Evolutionary conservation across 2,888 invertebrate species (phyloP), one percentile per base, ranked within the genome.

Genomic region (Coelinius sp.): DNA sequence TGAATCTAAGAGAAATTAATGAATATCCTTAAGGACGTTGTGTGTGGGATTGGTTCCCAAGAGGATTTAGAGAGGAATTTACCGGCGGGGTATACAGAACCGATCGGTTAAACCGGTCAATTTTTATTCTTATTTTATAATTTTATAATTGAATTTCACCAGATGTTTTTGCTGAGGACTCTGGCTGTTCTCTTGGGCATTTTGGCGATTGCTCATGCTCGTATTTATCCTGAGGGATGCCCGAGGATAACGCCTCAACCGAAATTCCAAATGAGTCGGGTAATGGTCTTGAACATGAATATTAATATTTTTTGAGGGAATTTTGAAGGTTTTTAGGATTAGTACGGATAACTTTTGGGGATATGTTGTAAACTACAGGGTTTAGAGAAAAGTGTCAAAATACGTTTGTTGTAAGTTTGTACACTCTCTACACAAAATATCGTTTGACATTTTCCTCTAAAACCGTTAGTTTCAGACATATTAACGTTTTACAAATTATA

Each of bases 211-310:
- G 75, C 72, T 24, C 76, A 78, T 5, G 89, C 90, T 4, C 94
- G 94, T 83, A 90, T 92, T 0, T 94, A 94, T 84, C 94, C 94
- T 80, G 88, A 94, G 77, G 95, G 95, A n/a, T 95, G 95, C 81
- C 94, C 95, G 0, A 83, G 90, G 7, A 93, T 94, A 1, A 93
- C 94, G 78, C 94, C 94, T 0, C 90, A 93, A 90, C 88, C 90
- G 0, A 91, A 91, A 68, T 95, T 95, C 84, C 90, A 93, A 73
- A 94, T 95, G 92, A 92, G 90, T 76, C 91, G 89, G 90, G 95
- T 94, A 89, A 89, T 12, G 44, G 8, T 49, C 10, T 49, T 2
- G 66, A 22, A 69, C 31, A 22, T 65, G 31, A 31, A 14, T 62
- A 38, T 22, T 27, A 24, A 52, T 63, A 65, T 17, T 49, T 49